Evolutionary conservation across 2,113 vertebrate genomes (phyloP).

Genomic region (Cyanoderma ruficeps): DNA sequence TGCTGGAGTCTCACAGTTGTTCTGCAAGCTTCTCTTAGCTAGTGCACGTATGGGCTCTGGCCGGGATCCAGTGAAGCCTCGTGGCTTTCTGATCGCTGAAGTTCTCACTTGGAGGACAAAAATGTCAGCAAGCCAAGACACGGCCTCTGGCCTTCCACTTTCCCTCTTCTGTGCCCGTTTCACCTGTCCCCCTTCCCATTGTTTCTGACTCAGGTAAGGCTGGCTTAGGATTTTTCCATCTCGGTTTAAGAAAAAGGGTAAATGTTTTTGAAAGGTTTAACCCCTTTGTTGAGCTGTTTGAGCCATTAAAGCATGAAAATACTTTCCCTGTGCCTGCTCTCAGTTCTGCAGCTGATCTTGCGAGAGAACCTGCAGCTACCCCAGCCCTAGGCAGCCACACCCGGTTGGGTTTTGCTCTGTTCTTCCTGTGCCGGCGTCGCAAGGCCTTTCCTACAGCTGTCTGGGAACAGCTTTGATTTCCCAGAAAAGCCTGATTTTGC

Average conservation of each 20-base stretch:
- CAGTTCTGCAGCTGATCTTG: no score
- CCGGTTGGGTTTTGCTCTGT: accelerated
- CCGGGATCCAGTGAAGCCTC: accelerated
- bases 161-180: accelerated
- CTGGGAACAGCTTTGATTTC: background rate
- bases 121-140: background rate
- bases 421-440: accelerated
- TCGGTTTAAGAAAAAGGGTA: background rate
- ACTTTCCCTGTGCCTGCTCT: accelerated
- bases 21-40: background rate
- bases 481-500: accelerated
- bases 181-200: accelerated
- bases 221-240: background rate
- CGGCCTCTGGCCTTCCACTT: accelerated
- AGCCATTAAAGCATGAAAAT: background rate
- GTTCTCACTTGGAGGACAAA: background rate
- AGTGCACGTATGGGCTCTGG: accelerated
- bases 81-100: accelerated
- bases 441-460: accelerated
- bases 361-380: accelerated
- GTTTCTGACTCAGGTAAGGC: background rate
- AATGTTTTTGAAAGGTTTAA: background rate
- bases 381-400: accelerated
- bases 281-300: background rate
- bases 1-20: background rate